Evolutionary conservation across 64 coral and sea anemone species (phyloP).

Genomic region (Platygyra sinensis): DNA sequence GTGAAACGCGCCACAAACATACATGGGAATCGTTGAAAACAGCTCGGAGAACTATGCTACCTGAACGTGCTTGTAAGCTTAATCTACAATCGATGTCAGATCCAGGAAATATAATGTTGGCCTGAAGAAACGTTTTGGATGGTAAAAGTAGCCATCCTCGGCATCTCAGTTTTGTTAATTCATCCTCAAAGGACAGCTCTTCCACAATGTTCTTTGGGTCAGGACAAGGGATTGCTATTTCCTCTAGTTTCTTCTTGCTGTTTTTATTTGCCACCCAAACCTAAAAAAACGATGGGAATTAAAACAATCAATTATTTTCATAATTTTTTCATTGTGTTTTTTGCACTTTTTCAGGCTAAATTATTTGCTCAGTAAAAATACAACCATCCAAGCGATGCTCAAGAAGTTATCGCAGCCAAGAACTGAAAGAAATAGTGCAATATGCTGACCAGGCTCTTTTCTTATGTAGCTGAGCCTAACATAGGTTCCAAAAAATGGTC

Average conservation of each 20-base stretch:
- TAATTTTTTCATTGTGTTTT: too few relatives aligned
- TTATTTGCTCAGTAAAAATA: too few relatives aligned
- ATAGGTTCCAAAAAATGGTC: too few relatives aligned
- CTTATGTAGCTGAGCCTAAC: too few relatives aligned
- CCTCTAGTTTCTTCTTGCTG: background rate
- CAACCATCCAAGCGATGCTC: too few relatives aligned
- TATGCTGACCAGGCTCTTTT: too few relatives aligned
- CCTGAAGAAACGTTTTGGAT: slow-evolving; percentile 20
- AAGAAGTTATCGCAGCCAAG: too few relatives aligned
- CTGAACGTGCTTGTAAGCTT: background rate
- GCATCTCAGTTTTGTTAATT: slow-evolving; percentile 5
- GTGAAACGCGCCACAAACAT: too few relatives aligned
- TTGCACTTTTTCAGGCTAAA: too few relatives aligned
- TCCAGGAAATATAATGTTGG: slow-evolving; percentile 32
- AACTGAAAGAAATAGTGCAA: too few relatives aligned
- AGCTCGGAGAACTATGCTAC: background rate
- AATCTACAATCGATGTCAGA: slow-evolving; percentile 24
- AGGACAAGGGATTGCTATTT: slow-evolving; percentile 21
- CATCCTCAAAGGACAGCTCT: slow-evolving; percentile 25
- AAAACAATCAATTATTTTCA: background rate
- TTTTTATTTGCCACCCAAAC: slow-evolving; percentile 6
- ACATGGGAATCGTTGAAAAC: too few relatives aligned
- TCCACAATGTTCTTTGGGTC: slow-evolving; percentile 28
- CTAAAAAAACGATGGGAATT: too few relatives aligned
- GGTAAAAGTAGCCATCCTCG: slow-evolving; percentile 29